Base-by-base conservation (phyloP, 2,888 invertebrate genomes). In the Copidosoma aretas region DNA sequence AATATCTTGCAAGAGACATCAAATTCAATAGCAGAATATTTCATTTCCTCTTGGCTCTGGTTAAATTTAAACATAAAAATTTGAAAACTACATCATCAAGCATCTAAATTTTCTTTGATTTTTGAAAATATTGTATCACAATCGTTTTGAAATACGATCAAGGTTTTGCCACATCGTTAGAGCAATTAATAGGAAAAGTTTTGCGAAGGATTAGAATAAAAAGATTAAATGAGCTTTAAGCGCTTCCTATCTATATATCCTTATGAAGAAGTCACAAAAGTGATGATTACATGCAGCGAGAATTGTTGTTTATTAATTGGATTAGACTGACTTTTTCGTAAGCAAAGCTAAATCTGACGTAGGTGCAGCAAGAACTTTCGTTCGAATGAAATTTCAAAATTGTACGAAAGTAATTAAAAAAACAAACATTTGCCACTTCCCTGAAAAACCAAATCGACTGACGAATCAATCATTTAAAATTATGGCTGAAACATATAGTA, bases 251-350 rank as follows among this genome's bases (percentile, higher is more conserved):
- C 12, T 15, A 25, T 61, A 66, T 32, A 67, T 64, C 56, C 51
- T 21, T 32, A 61, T 49, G 76, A 76, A 75, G 76, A 76, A 75
- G 74, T 71, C 74, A 59, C 73, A 74, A 61, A 75, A 76, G 69
- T 73, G 74, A 60, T 70, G 64, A 71, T 73, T 70, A 70, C 69
- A 64, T 61, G 64, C 24, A 59, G 49, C 58, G 39, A 46, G n/a
- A 58, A 53, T 41, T 58, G 62, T 41, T 58, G 58, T 62, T 21
- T 39, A 58, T 21, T 41, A 58, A 62, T 59, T 61, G 60, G 64
- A 68, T 64, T 64, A 32, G 17, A 15, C n/a, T 64, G n/a, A 15
- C n/a, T 64, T 64, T 68, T 56, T 64, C 46, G 65, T 49, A 54
- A 67, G 62, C 25, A 53, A 46, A 61, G 52, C 15, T 60, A 63